Percentiles rank a stretch among this genome's conserved stretches.
Conservation (phyloP, 2,113 vertebrate species). For the Prionailurus viverrinus region DNA sequence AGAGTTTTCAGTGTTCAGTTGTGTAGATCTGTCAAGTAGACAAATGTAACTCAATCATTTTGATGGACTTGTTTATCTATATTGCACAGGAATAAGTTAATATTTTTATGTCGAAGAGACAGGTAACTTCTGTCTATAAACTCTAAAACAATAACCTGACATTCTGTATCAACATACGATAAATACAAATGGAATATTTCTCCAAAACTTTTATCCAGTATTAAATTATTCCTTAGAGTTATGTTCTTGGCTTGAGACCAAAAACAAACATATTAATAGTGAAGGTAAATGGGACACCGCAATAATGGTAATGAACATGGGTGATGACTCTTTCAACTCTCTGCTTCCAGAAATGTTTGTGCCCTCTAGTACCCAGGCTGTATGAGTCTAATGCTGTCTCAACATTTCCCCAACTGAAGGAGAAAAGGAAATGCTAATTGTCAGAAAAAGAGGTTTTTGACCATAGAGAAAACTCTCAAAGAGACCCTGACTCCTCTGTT, state of each 20-base stretch:
- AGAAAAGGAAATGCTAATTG: not conserved
- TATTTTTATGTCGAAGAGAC: not conserved
- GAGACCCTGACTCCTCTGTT: not conserved
- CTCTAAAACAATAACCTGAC: not conserved
- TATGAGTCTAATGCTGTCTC: not conserved
- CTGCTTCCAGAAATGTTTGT: not conserved
- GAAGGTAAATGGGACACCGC: not conserved
- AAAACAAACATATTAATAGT: not conserved
- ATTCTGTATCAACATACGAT: not conserved
- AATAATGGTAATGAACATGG: not conserved
- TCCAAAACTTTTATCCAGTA: not conserved
- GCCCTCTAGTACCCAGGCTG: not conserved
- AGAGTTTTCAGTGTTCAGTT: not conserved
- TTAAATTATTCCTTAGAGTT: not conserved
- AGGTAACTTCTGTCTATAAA: not conserved
- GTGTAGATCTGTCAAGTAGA: not conserved
- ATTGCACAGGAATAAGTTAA: not conserved
- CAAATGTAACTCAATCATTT: not conserved
- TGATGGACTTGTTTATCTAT: not conserved
- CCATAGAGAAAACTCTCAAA: not conserved
- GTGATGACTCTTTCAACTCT: not conserved
- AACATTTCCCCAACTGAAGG: not conserved
- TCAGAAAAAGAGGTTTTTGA: not conserved
- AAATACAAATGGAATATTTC: not conserved
- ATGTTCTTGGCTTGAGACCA: not conserved